Percentiles rank a stretch among this genome's conserved stretches.
Conservation (phyloP, 2,888 invertebrate species). For the Polydrusus cervinus region DNA sequence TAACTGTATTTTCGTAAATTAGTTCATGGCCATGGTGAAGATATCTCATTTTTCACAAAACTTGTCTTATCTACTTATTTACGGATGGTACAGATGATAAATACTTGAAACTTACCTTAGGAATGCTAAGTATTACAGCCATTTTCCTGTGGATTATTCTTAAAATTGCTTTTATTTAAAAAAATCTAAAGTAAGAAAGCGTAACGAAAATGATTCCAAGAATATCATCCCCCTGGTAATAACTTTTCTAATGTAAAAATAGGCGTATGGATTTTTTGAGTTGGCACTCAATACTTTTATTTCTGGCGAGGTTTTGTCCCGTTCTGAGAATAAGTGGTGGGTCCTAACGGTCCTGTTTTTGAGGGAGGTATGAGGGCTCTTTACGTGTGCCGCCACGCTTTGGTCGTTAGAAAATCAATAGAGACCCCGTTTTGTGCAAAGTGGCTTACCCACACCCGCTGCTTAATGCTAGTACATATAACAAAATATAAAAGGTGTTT, state of each 20-base stretch:
- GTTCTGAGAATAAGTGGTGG: constrained; percentile 53
- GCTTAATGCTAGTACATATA: constrained; percentile 45
- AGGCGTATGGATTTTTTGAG: constrained; percentile 7
- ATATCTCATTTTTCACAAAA: no score
- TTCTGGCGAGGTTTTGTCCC: constrained; percentile 48
- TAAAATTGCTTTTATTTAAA: no score
- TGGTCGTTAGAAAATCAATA: constrained; percentile 63
- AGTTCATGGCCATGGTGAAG: no score
- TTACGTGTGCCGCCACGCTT: constrained; percentile 54
- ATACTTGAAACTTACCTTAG: no score
- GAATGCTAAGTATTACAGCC: no score
- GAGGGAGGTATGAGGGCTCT: constrained; percentile 53
- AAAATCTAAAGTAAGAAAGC: no score
- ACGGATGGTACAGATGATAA: no score
- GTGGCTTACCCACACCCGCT: constrained; percentile 54
- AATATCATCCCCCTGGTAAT: background rate
- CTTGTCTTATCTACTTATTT: no score
- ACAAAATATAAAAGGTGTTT: constrained; percentile 50
- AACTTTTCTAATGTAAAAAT: background rate
- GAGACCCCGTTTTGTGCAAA: constrained; percentile 59
- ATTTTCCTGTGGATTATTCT: no score
- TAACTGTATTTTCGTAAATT: no score
- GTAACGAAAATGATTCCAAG: no score
- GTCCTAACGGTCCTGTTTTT: constrained; percentile 50
- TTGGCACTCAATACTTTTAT: constrained; percentile 41